Conservation (phyloP, 2,113 vertebrate species). For the Aegotheles bennettii region DNA sequence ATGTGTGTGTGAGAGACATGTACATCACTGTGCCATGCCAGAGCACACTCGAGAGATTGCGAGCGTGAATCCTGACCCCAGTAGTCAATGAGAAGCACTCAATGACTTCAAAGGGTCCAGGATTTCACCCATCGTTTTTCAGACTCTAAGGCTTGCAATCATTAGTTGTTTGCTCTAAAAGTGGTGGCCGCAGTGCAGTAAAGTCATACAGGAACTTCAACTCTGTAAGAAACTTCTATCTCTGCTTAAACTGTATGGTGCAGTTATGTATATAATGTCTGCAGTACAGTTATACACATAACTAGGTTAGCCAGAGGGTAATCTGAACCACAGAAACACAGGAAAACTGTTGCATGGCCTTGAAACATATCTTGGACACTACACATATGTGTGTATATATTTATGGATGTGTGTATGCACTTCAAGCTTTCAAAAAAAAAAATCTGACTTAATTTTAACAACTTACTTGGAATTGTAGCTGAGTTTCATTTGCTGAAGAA, state of each 20-base stretch:
- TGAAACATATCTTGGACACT: background rate
- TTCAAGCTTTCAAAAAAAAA: background rate
- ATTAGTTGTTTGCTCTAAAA: conserved; percentile 3
- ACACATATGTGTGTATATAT: background rate
- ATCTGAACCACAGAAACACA: background rate
- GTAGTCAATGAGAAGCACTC: conserved; percentile 39
- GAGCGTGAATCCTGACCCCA: conserved; percentile 51
- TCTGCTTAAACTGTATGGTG: background rate
- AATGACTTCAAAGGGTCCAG: conserved; percentile 48
- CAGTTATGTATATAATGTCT: background rate
- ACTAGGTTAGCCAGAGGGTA: background rate
- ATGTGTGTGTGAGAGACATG: background rate
- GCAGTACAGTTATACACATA: background rate
- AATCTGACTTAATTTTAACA: background rate
- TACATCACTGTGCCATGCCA: background rate
- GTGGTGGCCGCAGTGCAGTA: background rate
- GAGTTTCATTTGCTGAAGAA: conserved; percentile 9
- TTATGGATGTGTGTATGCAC: background rate
- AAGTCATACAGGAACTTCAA: background rate
- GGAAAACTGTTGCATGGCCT: background rate
- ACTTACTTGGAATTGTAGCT: background rate
- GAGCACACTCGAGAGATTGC: background rate
- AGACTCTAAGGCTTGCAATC: conserved; percentile 31
- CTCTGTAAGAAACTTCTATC: background rate
- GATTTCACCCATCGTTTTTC: conserved; percentile 62